Base-by-base conservation (phyloP, 2,797 vertebrate genomes). In the Fundulus diaphanus region DNA sequence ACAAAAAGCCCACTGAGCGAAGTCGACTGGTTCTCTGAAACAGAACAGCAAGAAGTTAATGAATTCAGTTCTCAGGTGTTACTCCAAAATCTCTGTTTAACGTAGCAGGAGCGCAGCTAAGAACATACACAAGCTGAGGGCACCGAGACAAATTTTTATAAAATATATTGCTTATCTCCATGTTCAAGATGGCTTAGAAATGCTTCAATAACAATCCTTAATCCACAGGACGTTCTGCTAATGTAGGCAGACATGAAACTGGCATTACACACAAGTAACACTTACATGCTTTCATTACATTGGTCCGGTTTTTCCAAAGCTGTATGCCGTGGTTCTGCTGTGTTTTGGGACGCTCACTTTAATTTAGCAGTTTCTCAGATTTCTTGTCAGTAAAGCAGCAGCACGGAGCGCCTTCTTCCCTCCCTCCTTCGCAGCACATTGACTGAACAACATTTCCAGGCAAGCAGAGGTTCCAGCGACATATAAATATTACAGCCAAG, bases 1-100 rank as follows among this genome's bases (percentile, higher is more conserved):
- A 94, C 5, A 42, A 96, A 95, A 67, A 96, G 92, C 33, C 95
- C 95, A 5, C 89, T 88, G 71, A 95, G 91, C 76, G 95, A 89
- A 1, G 92, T 91, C 0, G 31, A 78, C 3, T 65, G 80, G 5
- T 29, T 0, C 72, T 92, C 93, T 94, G 87, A 51, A 85, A 77
- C 48, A n/a, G 65, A 74, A 57, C 59, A 89, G 5, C 42, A 40
- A 76, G 3, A 59, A 61, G 48, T 48, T 3, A 68, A 35, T 42
- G 46, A 0, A 35, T 31, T 51, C 1, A 7, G 11, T 27, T 74
- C 8, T 65, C 1, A 31, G 13, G 13, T n/a, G 12, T 5, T 22
- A 27, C 8, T 66, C 42, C 0, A 5, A 29, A 57, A 65, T 27
- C 7, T 6, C 63, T 51, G 61, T 57, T 69, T 46, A 0, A 31